Percentiles rank a stretch among this genome's conserved stretches.
Conservation (phyloP, 2,888 invertebrate genomes). For the Lepetodrilus schrolli region DNA sequence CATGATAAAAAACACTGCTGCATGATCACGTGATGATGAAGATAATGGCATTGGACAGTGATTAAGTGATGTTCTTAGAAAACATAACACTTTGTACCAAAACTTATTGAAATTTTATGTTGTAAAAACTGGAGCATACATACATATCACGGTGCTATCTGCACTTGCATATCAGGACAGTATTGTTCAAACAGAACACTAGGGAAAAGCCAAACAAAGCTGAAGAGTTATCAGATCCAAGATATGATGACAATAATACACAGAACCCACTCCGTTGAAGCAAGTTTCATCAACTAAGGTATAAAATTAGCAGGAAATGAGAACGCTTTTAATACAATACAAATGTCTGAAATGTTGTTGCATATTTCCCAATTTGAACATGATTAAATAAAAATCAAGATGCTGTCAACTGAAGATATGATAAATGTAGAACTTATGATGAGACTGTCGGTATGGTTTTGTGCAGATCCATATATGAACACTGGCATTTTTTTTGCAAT, state of each 20-base stretch:
- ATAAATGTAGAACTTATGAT: slow-evolving; percentile 18
- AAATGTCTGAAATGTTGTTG: slow-evolving; percentile 21
- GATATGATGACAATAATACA: slow-evolving; percentile 5
- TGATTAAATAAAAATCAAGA: not conserved
- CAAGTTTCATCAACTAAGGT: slow-evolving; percentile 18
- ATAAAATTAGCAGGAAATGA: slow-evolving; percentile 19
- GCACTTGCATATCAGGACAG: slow-evolving; percentile 31
- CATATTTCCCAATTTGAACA: no score
- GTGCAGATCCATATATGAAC: slow-evolving; percentile 25
- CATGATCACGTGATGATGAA: no score
- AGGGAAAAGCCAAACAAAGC: slow-evolving; percentile 30
- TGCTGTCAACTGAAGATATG: slow-evolving; percentile 25
- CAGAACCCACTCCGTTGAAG: slow-evolving; percentile 22
- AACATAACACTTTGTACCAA: not conserved
- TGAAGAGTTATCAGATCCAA: slow-evolving; percentile 22
- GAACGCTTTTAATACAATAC: slow-evolving; percentile 10
- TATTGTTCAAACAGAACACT: slow-evolving; percentile 21
- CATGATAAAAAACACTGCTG: no score
- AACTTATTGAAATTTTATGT: slow-evolving; percentile 30
- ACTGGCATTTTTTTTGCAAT: slow-evolving; percentile 11
- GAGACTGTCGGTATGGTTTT: slow-evolving; percentile 23
- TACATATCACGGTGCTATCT: slow-evolving; percentile 30
- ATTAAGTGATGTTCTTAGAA: no score
- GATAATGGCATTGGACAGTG: no score
- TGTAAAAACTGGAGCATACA: slow-evolving; percentile 32